Conservation (phyloP, 2,888 invertebrate species). For the Conchocele bisecta region DNA sequence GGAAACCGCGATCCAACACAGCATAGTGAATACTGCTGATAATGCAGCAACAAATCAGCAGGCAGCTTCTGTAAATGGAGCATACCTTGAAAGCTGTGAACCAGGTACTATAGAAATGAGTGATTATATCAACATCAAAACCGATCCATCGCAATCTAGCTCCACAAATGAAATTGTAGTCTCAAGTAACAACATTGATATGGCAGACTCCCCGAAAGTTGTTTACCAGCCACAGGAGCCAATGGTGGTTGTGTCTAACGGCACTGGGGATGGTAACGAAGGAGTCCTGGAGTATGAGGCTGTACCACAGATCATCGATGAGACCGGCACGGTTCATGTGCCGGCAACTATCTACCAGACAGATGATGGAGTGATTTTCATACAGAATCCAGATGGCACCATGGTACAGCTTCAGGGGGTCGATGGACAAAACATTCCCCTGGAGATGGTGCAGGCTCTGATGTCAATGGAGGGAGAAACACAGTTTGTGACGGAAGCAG, state of each 20-base stretch:
- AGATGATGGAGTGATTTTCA: constrained; percentile 77
- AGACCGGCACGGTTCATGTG: constrained; percentile 40
- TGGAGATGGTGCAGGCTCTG: constrained; percentile 82
- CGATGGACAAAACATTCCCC: constrained; percentile 68
- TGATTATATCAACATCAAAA: too few relatives aligned
- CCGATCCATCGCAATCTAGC: too few relatives aligned
- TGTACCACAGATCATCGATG: background rate
- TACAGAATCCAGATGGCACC: constrained; percentile 79
- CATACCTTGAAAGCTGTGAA: too few relatives aligned
- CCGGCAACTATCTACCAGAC: constrained; percentile 75
- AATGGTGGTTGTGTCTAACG: too few relatives aligned
- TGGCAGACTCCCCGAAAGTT: background rate
- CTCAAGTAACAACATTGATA: background rate
- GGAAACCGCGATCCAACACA: too few relatives aligned
- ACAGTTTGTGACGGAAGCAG: constrained; percentile 58
- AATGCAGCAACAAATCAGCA: too few relatives aligned
- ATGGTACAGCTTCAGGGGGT: constrained; percentile 79
- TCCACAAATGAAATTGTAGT: too few relatives aligned
- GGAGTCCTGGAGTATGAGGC: constrained; percentile 14
- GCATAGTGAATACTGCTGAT: too few relatives aligned
- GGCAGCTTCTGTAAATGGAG: too few relatives aligned
- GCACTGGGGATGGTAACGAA: background rate
- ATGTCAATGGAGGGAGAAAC: constrained; percentile 74
- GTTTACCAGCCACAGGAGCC: too few relatives aligned
- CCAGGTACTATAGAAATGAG: too few relatives aligned